Base-by-base conservation (phyloP, 2,797 vertebrate genomes). In the Leucoraja ocellata region DNA sequence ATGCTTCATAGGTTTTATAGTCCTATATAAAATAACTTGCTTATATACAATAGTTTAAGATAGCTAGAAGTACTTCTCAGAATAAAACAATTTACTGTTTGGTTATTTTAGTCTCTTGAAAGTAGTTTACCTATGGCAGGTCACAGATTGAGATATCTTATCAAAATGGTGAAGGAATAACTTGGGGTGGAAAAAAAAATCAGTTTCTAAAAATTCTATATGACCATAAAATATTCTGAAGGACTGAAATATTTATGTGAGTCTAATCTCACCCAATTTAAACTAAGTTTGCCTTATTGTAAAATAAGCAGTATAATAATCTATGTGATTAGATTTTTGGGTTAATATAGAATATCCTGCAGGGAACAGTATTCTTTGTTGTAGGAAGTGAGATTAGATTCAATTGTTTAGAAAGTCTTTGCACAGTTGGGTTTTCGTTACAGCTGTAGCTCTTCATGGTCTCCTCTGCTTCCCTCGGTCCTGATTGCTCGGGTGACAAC, bases 401-500 rank as follows among this genome's bases (percentile, higher is more conserved):
- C 54, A 0, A 94, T 94, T 39, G 81, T 94, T 84, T 63, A 76
- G 93, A 94, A 93, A 93, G 71, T 92, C 71, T 92, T 92, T 16
- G 90, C 71, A 76, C 54, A 39, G 36, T 92, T 74, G 68, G 28
- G 54, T 92, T 80, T 91, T 74, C 76, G 94, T 93, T 94, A 78
- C 74, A 96, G 94, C 94, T 94, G 93, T 94, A 94, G 93, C 94
- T 94, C 93, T 93, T 95, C 94, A 93, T 93, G 81, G 63, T 93
- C 93, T 94, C 23, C 36, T 0, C 80, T 95, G 94, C 94, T 95
- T 95, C 94, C 95, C 94, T 95, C 93, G 94, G 95, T 96, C 96
- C 95, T 96, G 95, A 96, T 96, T 94, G 94, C 95, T 95, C 94
- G 95, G 65, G 95, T 96, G 96, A 96, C 96, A 97, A 95, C 94